Percentiles rank a stretch among this genome's conserved stretches.
These are phyloP conservation scores for Lochmaea crataegi DNA, from an alignment of 2,888 invertebrate genomes.

Conservation along the genomic window DNA sequence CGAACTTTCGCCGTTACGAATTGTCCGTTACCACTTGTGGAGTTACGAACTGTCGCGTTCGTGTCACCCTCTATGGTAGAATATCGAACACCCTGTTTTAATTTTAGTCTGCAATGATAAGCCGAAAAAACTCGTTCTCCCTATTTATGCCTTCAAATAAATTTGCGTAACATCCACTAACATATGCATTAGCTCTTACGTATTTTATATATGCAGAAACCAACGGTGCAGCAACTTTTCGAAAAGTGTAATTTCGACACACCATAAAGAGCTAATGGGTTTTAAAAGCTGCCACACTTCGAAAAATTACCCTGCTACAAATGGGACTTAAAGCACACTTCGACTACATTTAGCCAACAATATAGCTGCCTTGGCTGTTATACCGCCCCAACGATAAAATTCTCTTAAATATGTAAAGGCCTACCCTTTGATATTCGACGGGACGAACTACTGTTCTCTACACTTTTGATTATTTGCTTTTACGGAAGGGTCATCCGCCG, in stretches of 20 bases:
- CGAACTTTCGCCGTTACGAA: too few species aligned
- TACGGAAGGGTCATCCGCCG: slow-evolving; percentile 26
- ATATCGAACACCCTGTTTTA: neutral
- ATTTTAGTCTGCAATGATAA: neutral
- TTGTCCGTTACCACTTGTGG: too few species aligned
- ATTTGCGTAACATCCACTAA: slow-evolving; percentile 1
- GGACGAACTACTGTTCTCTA: slow-evolving; percentile 8
- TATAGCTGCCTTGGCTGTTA: slow-evolving; percentile 34
- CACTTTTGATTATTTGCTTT: slow-evolving; percentile 31
- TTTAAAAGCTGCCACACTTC: slow-evolving; percentile 40
- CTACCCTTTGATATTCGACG: slow-evolving; percentile 22
- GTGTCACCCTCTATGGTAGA: neutral
- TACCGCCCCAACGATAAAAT: slow-evolving; percentile 23
- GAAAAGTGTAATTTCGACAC: slow-evolving; percentile 41
- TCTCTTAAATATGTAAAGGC: slow-evolving; percentile 21
- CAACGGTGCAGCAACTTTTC: slow-evolving; percentile 38
- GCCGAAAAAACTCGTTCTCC: neutral
- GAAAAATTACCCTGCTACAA: slow-evolving; percentile 43
- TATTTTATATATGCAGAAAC: slow-evolving; percentile 35
- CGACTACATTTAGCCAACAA: slow-evolving; percentile 41
- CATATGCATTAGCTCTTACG: slow-evolving; percentile 8
- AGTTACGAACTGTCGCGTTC: too few species aligned
- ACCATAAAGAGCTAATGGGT: slow-evolving; percentile 42
- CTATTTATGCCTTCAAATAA: slow-evolving; percentile 4
- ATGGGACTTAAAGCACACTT: slow-evolving; percentile 40